Conservation (phyloP, 2,888 invertebrate species). For the Blera fallax region DNA sequence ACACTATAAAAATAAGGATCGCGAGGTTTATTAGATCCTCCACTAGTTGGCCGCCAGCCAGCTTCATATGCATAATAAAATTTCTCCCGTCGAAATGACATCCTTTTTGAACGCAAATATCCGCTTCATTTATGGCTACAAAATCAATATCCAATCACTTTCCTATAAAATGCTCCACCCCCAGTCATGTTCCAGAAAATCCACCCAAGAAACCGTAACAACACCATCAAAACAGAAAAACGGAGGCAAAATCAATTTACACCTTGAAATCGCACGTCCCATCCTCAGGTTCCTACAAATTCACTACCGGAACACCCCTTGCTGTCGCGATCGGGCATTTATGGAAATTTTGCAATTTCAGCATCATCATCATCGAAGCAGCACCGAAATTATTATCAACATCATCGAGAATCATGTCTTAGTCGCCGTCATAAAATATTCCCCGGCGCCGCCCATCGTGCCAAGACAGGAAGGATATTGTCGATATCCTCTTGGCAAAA, state of each 20-base stretch:
- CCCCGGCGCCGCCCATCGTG: not conserved
- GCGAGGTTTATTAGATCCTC: not conserved
- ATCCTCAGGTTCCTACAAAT: not conserved
- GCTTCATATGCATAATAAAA: not conserved
- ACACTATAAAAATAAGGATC: not conserved
- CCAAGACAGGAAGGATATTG: constrained; percentile 49
- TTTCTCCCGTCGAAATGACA: not conserved
- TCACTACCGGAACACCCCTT: not conserved
- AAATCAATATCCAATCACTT: constrained; percentile 29
- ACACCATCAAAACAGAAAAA: not conserved
- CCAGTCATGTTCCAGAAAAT: too few species aligned
- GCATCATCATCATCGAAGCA: constrained; percentile 25
- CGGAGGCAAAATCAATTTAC: constrained; percentile 14
- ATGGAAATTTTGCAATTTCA: constrained; percentile 57
- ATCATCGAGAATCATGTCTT: not conserved
- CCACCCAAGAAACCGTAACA: not conserved
- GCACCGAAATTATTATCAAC: constrained; percentile 23
- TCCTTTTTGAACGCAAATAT: not conserved
- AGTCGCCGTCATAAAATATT: constrained; percentile 28
- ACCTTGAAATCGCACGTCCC: not conserved
- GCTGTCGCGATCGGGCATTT: not conserved
- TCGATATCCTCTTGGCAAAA: constrained; percentile 59
- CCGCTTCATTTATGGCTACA: not conserved
- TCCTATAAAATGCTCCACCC: not conserved
- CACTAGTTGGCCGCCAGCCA: not conserved